Evolutionary conservation across 2,113 vertebrate genomes (phyloP).

Genomic region (Stegastes partitus): DNA sequence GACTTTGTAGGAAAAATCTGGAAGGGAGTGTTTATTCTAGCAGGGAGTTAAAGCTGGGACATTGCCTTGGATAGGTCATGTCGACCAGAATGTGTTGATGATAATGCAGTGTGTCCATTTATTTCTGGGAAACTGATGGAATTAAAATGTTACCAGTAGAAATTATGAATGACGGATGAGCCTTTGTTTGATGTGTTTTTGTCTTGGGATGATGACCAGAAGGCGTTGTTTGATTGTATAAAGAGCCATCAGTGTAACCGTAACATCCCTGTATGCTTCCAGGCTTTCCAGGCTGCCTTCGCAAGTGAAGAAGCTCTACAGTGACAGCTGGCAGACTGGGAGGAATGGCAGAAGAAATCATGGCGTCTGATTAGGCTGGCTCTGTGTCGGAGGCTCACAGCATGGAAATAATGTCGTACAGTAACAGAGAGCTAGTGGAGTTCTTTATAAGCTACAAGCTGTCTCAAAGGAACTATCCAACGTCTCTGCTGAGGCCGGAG

Average conservation of each 20-base stretch:
- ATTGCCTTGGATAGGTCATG: too few relatives aligned
- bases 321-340: slow-evolving; percentile 23
- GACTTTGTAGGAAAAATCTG: too few relatives aligned
- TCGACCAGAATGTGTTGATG: too few relatives aligned
- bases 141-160: too few relatives aligned
- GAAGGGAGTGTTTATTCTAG: too few relatives aligned
- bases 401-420: slow-evolving; percentile 64
- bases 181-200: too few relatives aligned
- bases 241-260: not conserved
- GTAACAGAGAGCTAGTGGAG: slow-evolving; percentile 92
- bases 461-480: slow-evolving; percentile 89
- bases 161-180: too few relatives aligned
- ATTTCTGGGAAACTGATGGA: too few relatives aligned
- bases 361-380: slow-evolving; percentile 48
- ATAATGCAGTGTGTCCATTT: too few relatives aligned
- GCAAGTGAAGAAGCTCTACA: slow-evolving; percentile 10
- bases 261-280: not conserved
- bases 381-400: slow-evolving; percentile 28
- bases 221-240: too few relatives aligned
- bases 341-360: slow-evolving; percentile 36
- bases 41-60: too few relatives aligned
- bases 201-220: too few relatives aligned
- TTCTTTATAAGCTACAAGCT: slow-evolving; percentile 95
- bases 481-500: slow-evolving; percentile 84
- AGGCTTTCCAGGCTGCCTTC: slow-evolving; percentile 46